These are phyloP conservation scores for Drosophila sp. DNA, from an alignment of 1,140 invertebrate species.

Conservation along the genomic window DNA sequence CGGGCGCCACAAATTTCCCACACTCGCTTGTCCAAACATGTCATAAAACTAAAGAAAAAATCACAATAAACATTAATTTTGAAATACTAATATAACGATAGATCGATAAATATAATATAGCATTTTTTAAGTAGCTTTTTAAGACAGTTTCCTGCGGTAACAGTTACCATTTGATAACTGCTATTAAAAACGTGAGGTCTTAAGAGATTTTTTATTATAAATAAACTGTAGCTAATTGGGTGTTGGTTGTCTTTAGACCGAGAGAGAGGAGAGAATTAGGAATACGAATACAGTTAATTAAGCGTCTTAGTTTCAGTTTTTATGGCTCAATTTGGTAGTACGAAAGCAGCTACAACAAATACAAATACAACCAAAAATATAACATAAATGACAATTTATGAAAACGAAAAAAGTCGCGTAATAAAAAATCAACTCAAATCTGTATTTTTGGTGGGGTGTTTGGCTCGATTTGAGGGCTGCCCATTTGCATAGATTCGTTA, in stretches of 20 bases:
- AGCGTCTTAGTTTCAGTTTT: slow-evolving; percentile 62
- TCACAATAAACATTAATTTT: slow-evolving; percentile 69
- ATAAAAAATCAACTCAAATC: slow-evolving; percentile 35
- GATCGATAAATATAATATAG: slow-evolving; percentile 38
- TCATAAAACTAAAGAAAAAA: slow-evolving; percentile 52
- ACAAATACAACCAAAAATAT: slow-evolving; percentile 52
- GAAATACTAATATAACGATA: slow-evolving; percentile 47
- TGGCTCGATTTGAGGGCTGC: slow-evolving; percentile 34
- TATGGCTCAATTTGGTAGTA: slow-evolving; percentile 74
- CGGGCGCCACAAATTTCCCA: slow-evolving; percentile 65
- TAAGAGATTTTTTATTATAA: slow-evolving; percentile 57
- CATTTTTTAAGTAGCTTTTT: slow-evolving; percentile 43
- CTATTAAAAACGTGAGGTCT: slow-evolving; percentile 58
- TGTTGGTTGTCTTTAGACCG: slow-evolving; percentile 47
- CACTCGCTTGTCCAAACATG: slow-evolving; percentile 57
- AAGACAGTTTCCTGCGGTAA: slow-evolving; percentile 47
- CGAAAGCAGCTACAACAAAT: slow-evolving; percentile 22
- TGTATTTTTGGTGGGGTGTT: slow-evolving; percentile 22
- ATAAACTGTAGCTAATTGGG: slow-evolving; percentile 73
- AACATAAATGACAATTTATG: slow-evolving; percentile 76
- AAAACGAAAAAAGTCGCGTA: slow-evolving; percentile 53
- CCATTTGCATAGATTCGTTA: slow-evolving; percentile 79
- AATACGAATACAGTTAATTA: slow-evolving; percentile 68
- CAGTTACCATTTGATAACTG: slow-evolving; percentile 76
- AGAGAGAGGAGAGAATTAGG: slow-evolving; percentile 48